Base-by-base conservation (phyloP, 2,888 invertebrate genomes). In the Callyntrura sp. region DNA sequence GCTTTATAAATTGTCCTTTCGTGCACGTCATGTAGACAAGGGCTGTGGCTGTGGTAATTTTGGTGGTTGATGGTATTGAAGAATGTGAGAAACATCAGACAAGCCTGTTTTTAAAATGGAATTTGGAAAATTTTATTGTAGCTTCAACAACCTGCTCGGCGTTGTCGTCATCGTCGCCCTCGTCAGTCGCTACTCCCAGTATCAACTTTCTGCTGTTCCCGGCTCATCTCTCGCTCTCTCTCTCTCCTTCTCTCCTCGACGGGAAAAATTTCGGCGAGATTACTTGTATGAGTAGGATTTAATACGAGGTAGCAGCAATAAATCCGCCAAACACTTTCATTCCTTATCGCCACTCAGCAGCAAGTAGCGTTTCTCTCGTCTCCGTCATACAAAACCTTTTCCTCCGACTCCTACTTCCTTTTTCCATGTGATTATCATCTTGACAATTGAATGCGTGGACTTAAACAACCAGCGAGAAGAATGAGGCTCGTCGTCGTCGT, bases 261-360 rank as follows among this genome's bases (percentile, higher is more conserved):
- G 14, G 70, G 70, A 5, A 6, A 45, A 76, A 76, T 28, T 28
- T 17, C n/a, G 28, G 48, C 2, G 48, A 79, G 79, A 79, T 79
- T 79, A 79, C 35, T 0, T 23, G 51, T 12, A 23, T 45, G 84
- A 55, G 68, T 70, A 55, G 84, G 84, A 84, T 55, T 84, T 84
- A 20, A 55, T n/a, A 84, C 70, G 76, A 76, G 57, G 73, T 60
- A 85, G 60, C 57, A 76, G 85, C 85, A 85, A 85, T 85, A 85
- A 85, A 85, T 85, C 76, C 76, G 23, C 28, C 25, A 85, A 76
- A 62, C 76, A 76, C 65, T 85, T 85, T 76, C 76, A 76, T 85
- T 85, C 62, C 43, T 85, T 60, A 76, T 84, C 84, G 23, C 45
- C 73, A 73, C 84, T 84, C 48, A 51, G 35, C 62, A 57, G 28